Base-by-base conservation (phyloP, 2,888 invertebrate genomes). In the Nemapogon koenigi region DNA sequence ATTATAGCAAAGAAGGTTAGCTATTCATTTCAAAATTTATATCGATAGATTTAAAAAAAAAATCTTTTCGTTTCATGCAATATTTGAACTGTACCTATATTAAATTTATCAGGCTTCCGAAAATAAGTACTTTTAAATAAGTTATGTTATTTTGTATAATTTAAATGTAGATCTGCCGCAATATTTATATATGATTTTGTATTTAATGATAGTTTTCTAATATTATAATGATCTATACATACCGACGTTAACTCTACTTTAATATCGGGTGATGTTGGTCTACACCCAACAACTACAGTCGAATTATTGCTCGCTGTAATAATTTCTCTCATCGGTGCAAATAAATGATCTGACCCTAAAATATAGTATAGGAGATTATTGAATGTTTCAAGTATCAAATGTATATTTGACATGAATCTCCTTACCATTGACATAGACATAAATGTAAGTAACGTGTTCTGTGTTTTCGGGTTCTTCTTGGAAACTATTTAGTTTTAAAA, bases 351-450 rank as follows among this genome's bases (percentile, higher is more conserved):
- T 36, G 70, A 58, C 49, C 68, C 78, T 78, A 78, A 62, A 78
- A 76, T 49, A 46, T 51, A 51, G 47, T 52, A 44, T 28, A 11
- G n/a, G 4, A 13, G 16, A n/a, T 17, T 28, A 17, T 28, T 27
- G 28, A 6, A 4, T n/a, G 11, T 27, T n/a, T 6, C 11, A 4
- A 27, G n/a, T 8, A 22, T 22, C 10, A 6, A 22, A n/a, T 27
- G 28, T 13, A 6, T 13, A 27, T 27, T 6, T n/a, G 14, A 13
- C 6, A 27, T 13, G 6, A n/a, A n/a, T 4, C n/a, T n/a, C n/a
- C n/a, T 78, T 69, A 78, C 78, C 78, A 48, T 67, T 55, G 35
- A 78, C 76, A 47, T 68, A 78, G 45, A 78, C 53, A 47, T 78
- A 78, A 52, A 68, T 58, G 44, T 64, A 76, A n/a, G 73, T 47